These are phyloP conservation scores for Pollenia griseotomentosa DNA, from an alignment of 2,888 invertebrate genomes.

Conservation along the genomic window DNA sequence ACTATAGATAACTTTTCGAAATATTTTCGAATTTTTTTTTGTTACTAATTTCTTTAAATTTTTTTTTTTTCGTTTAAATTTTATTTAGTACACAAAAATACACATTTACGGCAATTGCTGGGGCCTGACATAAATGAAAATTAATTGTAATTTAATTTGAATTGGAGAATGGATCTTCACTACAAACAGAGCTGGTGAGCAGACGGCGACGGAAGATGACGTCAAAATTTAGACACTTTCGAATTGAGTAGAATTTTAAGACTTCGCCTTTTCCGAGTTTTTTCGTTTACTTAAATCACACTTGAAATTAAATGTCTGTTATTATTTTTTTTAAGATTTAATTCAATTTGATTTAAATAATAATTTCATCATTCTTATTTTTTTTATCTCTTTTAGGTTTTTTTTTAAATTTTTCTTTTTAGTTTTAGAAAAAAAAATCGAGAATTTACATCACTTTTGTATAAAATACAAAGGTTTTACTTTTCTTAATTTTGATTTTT, in stretches of 20 bases:
- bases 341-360: conserved; percentile 78
- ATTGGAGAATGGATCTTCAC: conserved; percentile 46
- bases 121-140: conserved; percentile 68
- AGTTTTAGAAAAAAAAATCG: conserved; percentile 26
- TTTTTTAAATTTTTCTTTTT: conserved; percentile 8
- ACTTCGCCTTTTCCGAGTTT: conserved; percentile 1
- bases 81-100: conserved; percentile 30
- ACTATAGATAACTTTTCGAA: not conserved
- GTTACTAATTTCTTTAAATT: not conserved
- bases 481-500: conserved; percentile 1
- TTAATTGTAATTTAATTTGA: conserved; percentile 73
- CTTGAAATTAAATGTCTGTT: conserved; percentile 82
- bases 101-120: conserved; percentile 43
- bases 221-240: conserved; percentile 57
- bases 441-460: conserved; percentile 47
- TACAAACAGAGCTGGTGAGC: not conserved
- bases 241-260: conserved; percentile 41
- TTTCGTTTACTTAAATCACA: conserved; percentile 70
- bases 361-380: conserved; percentile 53
- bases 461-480: conserved; percentile 14
- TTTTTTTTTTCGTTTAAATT: conserved; percentile 14
- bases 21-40: conserved; percentile 20
- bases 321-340: conserved; percentile 77
- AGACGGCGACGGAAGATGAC: conserved; percentile 35
- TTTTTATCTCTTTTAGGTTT: conserved; percentile 34